Base-by-base conservation (phyloP, 2,888 invertebrate species). In the Geophilus truncorum region DNA sequence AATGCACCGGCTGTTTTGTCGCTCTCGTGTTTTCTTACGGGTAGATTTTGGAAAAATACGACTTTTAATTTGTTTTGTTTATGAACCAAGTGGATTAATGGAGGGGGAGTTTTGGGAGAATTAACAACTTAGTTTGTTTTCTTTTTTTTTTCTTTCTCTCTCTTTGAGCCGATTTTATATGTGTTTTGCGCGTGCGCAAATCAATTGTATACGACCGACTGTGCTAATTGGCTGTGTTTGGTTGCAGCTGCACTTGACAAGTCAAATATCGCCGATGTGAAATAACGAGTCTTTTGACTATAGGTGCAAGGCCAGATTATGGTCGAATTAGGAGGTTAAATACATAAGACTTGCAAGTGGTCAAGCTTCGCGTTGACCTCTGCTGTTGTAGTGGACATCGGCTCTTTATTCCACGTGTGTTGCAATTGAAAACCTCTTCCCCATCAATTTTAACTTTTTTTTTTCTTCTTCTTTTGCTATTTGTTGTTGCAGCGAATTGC, bases 261-360 rank as follows among this genome's bases (percentile, higher is more conserved):
- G 25, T 70, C 70, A 70, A 70, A 70, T 70, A 70, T 70, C 70
- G 28, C 25, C 70, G 5, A 70, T 25, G 70, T 70, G 70, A 70
- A 70, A 70, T 70, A 70, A 70, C 70, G 70, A 70, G 70, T 70
- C 70, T 70, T 70, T 70, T 70, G 70, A 70, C 70, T 70, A 70
- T 62, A 70, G 70, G 70, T 70, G 70, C 70, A 70, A 70, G 70
- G 70, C 70, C 70, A 70, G 70, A 70, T 70, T 70, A 70, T 70
- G 70, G 70, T 70, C 70, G 70, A 70, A 70, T 70, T 70, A 70
- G 28, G 28, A 15, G 70, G 70, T 70, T 70, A 70, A 70, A 70
- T 28, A 70, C 70, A 70, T 70, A 70, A 51, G 51, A 51, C 51
- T n/a, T 51, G 51, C 51, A 51, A 51, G 70, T 70, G 70, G 70